phyloP scores from a whole-genome alignment of 2,797 vertebrate species.

The Diceros bicornis region DNA sequence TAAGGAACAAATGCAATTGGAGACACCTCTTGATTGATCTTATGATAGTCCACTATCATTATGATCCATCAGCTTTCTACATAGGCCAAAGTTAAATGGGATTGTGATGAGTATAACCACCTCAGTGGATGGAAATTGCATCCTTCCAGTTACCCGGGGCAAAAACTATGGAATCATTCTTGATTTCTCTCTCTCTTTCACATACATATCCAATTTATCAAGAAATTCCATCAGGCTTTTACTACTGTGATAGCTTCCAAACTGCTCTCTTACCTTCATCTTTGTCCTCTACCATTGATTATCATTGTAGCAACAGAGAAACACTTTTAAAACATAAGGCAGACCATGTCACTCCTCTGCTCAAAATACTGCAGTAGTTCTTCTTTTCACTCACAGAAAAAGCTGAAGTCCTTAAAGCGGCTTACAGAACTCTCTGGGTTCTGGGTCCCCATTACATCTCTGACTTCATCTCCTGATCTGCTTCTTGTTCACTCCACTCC shows the following conservation, averaged over 20 bases:
- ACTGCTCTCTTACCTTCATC: not conserved
- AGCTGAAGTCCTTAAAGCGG: not conserved
- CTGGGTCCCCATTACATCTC: not conserved
- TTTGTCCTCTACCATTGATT: not conserved
- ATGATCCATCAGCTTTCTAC: not conserved
- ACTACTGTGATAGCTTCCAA: not conserved
- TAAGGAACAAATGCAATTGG: slow-evolving; percentile 12
- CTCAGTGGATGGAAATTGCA: not conserved
- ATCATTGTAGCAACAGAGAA: slow-evolving; percentile 4
- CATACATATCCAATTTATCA: not conserved
- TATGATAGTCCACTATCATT: not conserved
- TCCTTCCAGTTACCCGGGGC: not conserved
- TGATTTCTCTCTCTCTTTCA: not conserved
- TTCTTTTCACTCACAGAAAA: not conserved
- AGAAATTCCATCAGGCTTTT: not conserved
- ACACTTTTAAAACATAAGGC: not conserved
- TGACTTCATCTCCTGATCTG: not conserved
- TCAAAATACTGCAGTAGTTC: not conserved
- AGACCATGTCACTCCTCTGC: not conserved
- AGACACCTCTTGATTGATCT: not conserved
- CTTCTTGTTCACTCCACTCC: not conserved
- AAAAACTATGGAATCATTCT: not conserved
- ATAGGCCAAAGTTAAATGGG: not conserved
- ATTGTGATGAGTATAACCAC: not conserved
- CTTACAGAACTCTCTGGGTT: not conserved